Conservation (phyloP, 2,888 invertebrate genomes). For the Panopea generosa region DNA sequence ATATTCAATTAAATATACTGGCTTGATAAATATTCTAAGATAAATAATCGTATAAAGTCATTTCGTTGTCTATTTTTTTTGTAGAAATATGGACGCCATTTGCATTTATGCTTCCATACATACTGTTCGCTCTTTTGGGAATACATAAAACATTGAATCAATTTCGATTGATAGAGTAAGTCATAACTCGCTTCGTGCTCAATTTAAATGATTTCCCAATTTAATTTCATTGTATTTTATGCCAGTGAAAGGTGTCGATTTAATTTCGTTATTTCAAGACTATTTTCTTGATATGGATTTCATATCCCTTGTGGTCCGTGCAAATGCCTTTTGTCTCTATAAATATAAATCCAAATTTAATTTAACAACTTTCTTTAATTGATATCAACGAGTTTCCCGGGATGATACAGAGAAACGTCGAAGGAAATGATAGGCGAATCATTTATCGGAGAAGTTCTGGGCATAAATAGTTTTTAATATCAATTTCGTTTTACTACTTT, state of each 20-base stretch:
- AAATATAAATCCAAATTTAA: conserved; percentile 63
- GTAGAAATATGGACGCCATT: too few species aligned
- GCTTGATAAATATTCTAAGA: too few species aligned
- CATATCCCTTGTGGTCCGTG: conserved; percentile 46
- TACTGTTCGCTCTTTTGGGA: too few species aligned
- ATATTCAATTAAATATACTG: too few species aligned
- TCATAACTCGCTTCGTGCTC: conserved; percentile 20
- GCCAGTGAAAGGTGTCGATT: conserved; percentile 53
- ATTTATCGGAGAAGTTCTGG: conserved; percentile 15
- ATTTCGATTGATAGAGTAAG: conserved; percentile 31
- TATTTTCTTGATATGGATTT: conserved; percentile 48
- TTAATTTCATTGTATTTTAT: conserved; percentile 62
- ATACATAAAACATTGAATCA: conserved; percentile 36
- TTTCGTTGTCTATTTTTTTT: too few species aligned
- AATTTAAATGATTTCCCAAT: conserved; percentile 32
- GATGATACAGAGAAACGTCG: conserved; percentile 24
- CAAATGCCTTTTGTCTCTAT: conserved; percentile 47
- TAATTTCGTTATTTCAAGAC: conserved; percentile 52
- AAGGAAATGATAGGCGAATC: conserved; percentile 30
- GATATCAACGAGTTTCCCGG: conserved; percentile 29
- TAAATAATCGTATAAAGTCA: too few species aligned
- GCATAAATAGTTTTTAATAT: neutral
- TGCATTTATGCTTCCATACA: too few species aligned
- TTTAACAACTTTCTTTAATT: conserved; percentile 57
- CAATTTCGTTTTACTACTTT: neutral